Base-by-base conservation (phyloP, 37 sponge, comb jelly and placozoan species). In the Bolinopsis microptera region DNA sequence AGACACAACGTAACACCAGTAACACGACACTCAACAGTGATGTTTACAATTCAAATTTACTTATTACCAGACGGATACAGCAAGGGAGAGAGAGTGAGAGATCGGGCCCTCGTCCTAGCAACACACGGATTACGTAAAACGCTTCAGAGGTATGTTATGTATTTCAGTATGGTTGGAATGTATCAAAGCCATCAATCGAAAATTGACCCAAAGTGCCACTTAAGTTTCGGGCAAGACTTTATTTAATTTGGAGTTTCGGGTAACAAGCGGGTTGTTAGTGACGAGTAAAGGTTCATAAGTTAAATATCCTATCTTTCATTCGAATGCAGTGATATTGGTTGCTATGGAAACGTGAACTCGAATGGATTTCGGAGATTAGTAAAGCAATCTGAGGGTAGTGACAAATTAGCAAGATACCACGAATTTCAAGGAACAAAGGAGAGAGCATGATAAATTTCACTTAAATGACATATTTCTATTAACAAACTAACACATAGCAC, bases 31-130 rank as follows among this genome's bases (percentile, higher is more conserved):
- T 48, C 61, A 5, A 48, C 9, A 48, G 61, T 48, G 61, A 48
- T 48, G 61, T 48, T 48, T 48, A 32, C 80, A 32, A 70, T 70
- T 26, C 74, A 35, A 77, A 77, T 77, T 77, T 77, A 77, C 80
- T 77, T 32, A 77, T 77, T 77, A 77, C 74, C 26, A 72, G 74
- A 72, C 31, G 26, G 74, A 72, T 72, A 70, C 21, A 70, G 61
- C 9, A 5, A 48, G 61, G 61, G 61, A 48, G 9, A 48, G 61
- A 18, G 61, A 48, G 61, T 48, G 61, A 13, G 61, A 48, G 61
- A 48, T 48, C 61, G 13, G 61, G 61, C 13, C 61, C 5, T 5
- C 9, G 13, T 48, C 61, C 61, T 48, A 48, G 61, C 61, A 48
- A 48, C 61, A 13, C 13, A 13, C 9, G 61, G 61, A 48, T 48